Evolutionary conservation across 1,140 invertebrate species (phyloP), one percentile per base, ranked within the genome.

Genomic region (Uloborus diversus): DNA sequence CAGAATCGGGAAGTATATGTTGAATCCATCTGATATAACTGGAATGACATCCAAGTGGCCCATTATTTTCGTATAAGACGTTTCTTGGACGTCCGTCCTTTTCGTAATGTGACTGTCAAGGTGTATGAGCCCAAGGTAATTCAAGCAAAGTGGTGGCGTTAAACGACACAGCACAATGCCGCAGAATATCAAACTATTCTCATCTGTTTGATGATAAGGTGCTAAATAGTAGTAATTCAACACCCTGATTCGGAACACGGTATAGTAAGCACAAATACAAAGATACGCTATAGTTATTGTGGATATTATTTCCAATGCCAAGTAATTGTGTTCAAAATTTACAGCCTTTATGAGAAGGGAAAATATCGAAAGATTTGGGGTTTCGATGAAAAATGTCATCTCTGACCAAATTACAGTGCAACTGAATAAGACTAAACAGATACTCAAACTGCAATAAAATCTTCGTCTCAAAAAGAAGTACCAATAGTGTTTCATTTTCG

Each of bases 41-140:
- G 94, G 92, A 69, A 99, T 93, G 0, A 99, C 95, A 89, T 99
- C 97, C 96, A 99, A 96, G 85, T 99, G 97, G 25, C 98, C 98
- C 97, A 99, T 99, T 80, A 99, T 93, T 93, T 93, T 91, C 0
- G 95, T 97, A 83, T 97, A 97, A 83, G 93, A 90, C 1, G 95
- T 97, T 87, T 97, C 94, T 83, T 92, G 87, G 13, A 93, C 89
- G 65, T 85, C 83, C 71, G 90, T 90, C 59, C 91, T 91, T 82
- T 94, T 92, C 49, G 97, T 97, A 42, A 99, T 92, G 85, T 99
- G 96, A 27, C 95, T 97, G 86, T 99, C 98, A 91, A 99, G 94
- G 84, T 99, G 98, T 83, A 99, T 96, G 5, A 99, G 88, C 37
- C 97, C 95, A 14, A 99, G 90, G 85, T 99, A 99, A 87, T 99